phyloP scores from a whole-genome alignment of 2,113 vertebrate species.

The Pomatorhinus ruficollis region DNA sequence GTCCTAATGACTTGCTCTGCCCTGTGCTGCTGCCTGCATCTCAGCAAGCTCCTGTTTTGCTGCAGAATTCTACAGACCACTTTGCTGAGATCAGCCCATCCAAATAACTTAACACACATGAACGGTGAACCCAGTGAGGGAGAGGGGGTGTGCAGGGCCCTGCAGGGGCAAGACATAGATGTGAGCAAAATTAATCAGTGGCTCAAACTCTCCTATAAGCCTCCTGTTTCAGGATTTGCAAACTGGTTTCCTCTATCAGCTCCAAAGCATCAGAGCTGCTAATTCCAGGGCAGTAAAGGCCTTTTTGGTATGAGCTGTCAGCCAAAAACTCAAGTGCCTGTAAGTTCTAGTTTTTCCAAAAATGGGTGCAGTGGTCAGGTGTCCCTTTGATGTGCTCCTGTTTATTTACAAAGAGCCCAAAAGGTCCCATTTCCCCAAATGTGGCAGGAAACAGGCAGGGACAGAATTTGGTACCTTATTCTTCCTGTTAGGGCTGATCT shows the following conservation, averaged over 20 bases:
- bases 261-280: neutral
- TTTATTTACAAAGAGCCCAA: conserved; percentile 56
- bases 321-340: conserved; percentile 29
- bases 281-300: neutral
- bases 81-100: neutral
- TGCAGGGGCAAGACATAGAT: neutral
- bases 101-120: neutral
- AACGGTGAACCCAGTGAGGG: neutral
- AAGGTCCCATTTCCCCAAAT: conserved; percentile 9
- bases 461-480: conserved; percentile 35
- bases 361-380: conserved; percentile 13
- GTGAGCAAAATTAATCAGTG: neutral
- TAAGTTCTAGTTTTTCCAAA: neutral
- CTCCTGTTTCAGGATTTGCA: neutral
- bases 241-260: neutral
- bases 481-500: conserved; percentile 33
- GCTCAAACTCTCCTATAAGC: neutral
- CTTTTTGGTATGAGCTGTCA: conserved; percentile 32
- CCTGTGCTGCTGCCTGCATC: neutral
- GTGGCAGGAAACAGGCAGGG: conserved; percentile 58
- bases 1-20: neutral
- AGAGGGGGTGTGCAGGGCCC: neutral
- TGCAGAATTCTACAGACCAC: neutral
- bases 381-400: conserved; percentile 51
- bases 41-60: neutral